Evolutionary conservation across 2,888 invertebrate species (phyloP), one percentile per base, ranked within the genome.

Genomic region (Orgyia antiqua): DNA sequence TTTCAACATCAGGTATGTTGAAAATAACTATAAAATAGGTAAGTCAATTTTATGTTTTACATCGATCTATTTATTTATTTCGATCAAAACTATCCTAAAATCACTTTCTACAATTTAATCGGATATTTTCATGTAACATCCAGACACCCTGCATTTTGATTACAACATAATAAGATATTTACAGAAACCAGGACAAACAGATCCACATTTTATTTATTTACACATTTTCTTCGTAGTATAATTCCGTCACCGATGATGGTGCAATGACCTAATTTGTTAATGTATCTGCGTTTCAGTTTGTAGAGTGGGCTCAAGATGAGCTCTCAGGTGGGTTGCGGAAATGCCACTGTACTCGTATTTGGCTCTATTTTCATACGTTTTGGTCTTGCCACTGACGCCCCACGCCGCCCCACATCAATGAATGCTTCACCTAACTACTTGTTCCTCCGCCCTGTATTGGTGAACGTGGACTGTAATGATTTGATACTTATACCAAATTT

Each of bases 341-440:
- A 61, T 55, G 45, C 52, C 57, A 35, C 43, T 51, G 54, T 58
- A 48, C 51, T 48, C 42, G 54, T 58, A 48, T 52, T 49, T 42
- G 51, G 21, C 50, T 60, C 72, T 78, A 78, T 79, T 78, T 78
- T 51, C 55, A 71, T 64, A 51, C 69, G 52, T 55, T 65, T 66
- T 60, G 55, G 64, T 66, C 65, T 57, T 63, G 58, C 63, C 53
- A 59, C 64, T 55, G 56, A 43, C 69, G 70, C 67, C 64, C 63
- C 67, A 56, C 65, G 60, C 58, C 71, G 73, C 72, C 69, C 67
- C 69, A 75, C 77, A 74, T 78, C 75, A 80, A 78, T 80, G 77
- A 67, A 59, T 59, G 68, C 56, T 58, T 60, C 56, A 67, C 65
- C 60, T 63, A 60, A 65, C 68, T 64, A 69, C 66, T 69, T 60